Evolutionary conservation across 2,113 vertebrate genomes (phyloP).

Genomic region (Haplotaxodon microlepis): DNA sequence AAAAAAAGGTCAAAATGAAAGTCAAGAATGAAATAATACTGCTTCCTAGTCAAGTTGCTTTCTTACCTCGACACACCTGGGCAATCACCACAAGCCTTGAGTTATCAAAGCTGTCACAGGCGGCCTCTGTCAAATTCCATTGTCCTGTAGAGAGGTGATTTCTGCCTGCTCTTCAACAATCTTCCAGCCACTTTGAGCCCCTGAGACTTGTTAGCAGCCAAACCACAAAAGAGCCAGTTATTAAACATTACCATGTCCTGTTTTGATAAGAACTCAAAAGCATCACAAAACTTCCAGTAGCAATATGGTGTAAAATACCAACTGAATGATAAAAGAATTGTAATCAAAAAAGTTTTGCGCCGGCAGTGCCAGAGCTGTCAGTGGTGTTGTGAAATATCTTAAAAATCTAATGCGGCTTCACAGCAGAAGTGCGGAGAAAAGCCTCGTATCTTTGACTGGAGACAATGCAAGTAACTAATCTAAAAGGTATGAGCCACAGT

Average conservation of each 20-base stretch:
- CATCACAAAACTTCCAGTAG: neutral
- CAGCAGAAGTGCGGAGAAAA: neutral
- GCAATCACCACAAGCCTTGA: neutral
- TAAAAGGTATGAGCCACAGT: neutral
- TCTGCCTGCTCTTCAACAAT: neutral
- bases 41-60: neutral
- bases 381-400: neutral
- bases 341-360: neutral
- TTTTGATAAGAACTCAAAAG: neutral
- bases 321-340: neutral
- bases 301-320: neutral
- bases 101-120: neutral
- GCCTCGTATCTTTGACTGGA: neutral
- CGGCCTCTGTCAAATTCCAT: neutral
- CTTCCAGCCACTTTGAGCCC: neutral
- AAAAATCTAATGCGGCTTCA: neutral
- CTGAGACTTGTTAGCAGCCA: neutral
- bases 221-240: neutral
- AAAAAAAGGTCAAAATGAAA: neutral
- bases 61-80: neutral
- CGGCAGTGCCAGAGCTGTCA: neutral
- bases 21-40: neutral
- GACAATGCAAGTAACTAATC: neutral
- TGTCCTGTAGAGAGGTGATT: neutral
- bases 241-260: neutral